Percentiles rank a stretch among this genome's conserved stretches.
These are phyloP conservation scores for Mola mola DNA, from an alignment of 2,113 vertebrate genomes.

Conservation along the genomic window DNA sequence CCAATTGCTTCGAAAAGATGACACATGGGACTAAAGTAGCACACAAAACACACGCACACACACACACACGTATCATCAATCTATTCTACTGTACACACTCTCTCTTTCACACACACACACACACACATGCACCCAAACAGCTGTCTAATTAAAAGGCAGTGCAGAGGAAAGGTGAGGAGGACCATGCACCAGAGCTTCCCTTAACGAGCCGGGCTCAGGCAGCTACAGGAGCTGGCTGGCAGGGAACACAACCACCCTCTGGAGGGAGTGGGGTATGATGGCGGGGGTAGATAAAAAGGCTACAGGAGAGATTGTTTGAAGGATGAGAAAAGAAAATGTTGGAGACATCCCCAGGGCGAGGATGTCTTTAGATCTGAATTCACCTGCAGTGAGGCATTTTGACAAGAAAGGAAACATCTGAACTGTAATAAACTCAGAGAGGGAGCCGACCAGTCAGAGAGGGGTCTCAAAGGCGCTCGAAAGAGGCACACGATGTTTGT, in stretches of 20 bases:
- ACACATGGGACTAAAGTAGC: slow-evolving; percentile 25
- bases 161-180: slow-evolving; percentile 69
- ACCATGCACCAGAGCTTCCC: slow-evolving; percentile 66
- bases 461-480: slow-evolving; percentile 22
- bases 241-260: slow-evolving; percentile 45
- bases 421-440: slow-evolving; percentile 52
- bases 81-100: slow-evolving; percentile 8
- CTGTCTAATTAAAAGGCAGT: slow-evolving; percentile 77
- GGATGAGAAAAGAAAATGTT: slow-evolving; percentile 67
- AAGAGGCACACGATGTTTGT: slow-evolving; percentile 3
- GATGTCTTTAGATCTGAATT: slow-evolving; percentile 70
- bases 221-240: slow-evolving; percentile 65
- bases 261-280: slow-evolving; percentile 17
- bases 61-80: slow-evolving; percentile 1
- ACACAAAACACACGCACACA: slow-evolving; percentile 7
- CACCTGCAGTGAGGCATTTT: slow-evolving; percentile 66
- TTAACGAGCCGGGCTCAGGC: slow-evolving; percentile 71
- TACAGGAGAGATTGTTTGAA: slow-evolving; percentile 71
- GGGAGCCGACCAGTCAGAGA: slow-evolving; percentile 23
- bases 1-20: slow-evolving; percentile 50
- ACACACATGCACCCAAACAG: slow-evolving; percentile 48
- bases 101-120: slow-evolving; percentile 19
- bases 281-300: slow-evolving; percentile 65
- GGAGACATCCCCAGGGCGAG: slow-evolving; percentile 61
- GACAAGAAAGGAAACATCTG: slow-evolving; percentile 68